phyloP scores from a whole-genome alignment of 2,113 vertebrate species.

The Bostrychus sinensis region DNA sequence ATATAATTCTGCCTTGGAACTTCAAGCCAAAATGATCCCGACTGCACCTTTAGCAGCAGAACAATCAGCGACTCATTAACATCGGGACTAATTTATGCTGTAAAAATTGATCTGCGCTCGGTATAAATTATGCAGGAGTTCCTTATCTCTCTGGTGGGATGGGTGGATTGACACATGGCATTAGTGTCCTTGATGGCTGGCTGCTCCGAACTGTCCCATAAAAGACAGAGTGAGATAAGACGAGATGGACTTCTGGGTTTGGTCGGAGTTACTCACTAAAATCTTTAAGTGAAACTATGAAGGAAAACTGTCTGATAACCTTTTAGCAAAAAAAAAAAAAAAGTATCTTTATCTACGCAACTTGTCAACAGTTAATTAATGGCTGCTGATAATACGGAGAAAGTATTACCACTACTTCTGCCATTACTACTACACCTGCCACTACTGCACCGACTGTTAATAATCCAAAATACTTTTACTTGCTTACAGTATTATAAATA shows the following conservation, averaged over 20 bases:
- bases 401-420: background rate
- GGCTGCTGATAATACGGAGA: too few relatives aligned
- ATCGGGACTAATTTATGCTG: conserved; percentile 69
- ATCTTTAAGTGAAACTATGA: background rate
- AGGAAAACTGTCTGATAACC: background rate
- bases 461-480: too few relatives aligned
- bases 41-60: conserved; percentile 65
- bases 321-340: too few relatives aligned
- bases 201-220: conserved; percentile 42
- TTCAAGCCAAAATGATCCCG: conserved; percentile 47
- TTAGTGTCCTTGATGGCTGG: conserved; percentile 66
- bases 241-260: background rate
- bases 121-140: conserved; percentile 69
- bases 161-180: conserved; percentile 58
- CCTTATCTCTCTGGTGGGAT: conserved; percentile 56
- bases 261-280: background rate
- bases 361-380: too few relatives aligned
- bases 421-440: too few relatives aligned
- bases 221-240: conserved; percentile 3
- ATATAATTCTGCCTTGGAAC: too few relatives aligned
- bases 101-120: conserved; percentile 67
- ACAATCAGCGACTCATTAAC: conserved; percentile 75
- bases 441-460: too few relatives aligned
- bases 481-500: too few relatives aligned
- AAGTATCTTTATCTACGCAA: too few relatives aligned